Percentiles rank a stretch among this genome's conserved stretches.
Evolutionary conservation across 2,113 vertebrate genomes (phyloP).

Genomic region (Lontra canadensis): DNA sequence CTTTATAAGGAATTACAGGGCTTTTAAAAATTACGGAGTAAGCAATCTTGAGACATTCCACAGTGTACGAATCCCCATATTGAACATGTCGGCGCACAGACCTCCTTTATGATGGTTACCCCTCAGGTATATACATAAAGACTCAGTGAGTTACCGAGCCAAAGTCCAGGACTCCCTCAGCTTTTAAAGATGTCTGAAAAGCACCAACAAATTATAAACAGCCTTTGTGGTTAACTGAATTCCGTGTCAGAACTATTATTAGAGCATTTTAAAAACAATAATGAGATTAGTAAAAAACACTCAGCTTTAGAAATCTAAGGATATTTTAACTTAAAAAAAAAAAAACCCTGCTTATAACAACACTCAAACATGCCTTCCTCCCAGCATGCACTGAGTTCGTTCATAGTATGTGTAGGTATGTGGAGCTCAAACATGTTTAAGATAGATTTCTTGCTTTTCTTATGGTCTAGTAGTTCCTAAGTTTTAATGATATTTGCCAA

Average conservation of each 20-base stretch:
- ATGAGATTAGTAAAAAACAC: constrained; percentile 55
- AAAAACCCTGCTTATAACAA: not conserved
- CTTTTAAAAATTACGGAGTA: constrained; percentile 74
- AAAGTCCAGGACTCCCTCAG: constrained; percentile 16
- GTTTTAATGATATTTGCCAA: constrained; percentile 18
- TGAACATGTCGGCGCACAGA: constrained; percentile 46
- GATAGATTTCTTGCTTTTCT: not conserved
- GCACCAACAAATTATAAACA: constrained; percentile 69
- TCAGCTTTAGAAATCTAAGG: constrained; percentile 36
- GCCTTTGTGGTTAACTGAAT: constrained; percentile 53
- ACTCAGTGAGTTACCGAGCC: constrained; percentile 42
- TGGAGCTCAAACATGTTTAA: not conserved
- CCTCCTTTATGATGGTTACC: constrained; percentile 11
- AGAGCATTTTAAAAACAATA: constrained; percentile 66
- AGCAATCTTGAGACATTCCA: constrained; percentile 65
- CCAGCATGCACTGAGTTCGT: not conserved
- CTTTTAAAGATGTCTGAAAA: constrained; percentile 67
- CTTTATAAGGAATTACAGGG: constrained; percentile 69
- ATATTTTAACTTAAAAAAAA: not conserved
- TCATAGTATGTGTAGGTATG: not conserved
- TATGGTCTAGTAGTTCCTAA: not conserved
- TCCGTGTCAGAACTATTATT: constrained; percentile 62
- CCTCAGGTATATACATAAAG: constrained; percentile 52
- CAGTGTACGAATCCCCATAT: constrained; percentile 17
- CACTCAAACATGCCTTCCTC: not conserved